Percentiles rank a stretch among this genome's conserved stretches.
These are phyloP conservation scores for Eremophila alpestris DNA, from an alignment of 2,797 vertebrate species.

Conservation along the genomic window DNA sequence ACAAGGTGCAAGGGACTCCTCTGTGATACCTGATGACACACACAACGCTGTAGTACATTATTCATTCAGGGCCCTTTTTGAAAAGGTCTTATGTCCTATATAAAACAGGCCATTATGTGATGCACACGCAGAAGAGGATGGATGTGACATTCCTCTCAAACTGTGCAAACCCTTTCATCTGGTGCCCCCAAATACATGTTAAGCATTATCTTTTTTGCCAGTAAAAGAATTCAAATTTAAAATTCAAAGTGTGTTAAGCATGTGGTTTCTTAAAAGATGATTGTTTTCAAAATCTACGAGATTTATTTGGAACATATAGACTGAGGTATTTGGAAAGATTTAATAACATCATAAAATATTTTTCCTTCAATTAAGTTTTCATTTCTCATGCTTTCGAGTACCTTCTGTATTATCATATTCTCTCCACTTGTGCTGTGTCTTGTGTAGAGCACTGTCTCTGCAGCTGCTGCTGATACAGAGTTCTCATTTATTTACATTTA, in stretches of 20 bases:
- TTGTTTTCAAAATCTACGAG: not conserved
- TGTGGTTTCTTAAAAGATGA: not conserved
- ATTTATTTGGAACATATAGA: not conserved
- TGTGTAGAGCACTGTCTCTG: not conserved
- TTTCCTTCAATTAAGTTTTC: not conserved
- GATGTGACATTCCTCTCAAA: slow-evolving; percentile 52
- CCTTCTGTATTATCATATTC: not conserved
- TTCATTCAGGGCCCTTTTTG: slow-evolving; percentile 51
- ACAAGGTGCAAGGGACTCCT: slow-evolving; percentile 19
- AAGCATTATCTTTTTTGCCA: not conserved
- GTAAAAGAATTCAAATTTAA: not conserved
- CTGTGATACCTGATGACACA: slow-evolving; percentile 42
- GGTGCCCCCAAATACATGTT: not conserved
- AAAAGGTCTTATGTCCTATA: slow-evolving; percentile 65
- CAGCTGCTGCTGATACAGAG: not conserved
- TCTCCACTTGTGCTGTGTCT: not conserved
- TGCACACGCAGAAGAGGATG: slow-evolving; percentile 62
- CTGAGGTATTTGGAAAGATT: not conserved
- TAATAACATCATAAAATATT: not conserved
- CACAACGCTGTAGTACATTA: slow-evolving; percentile 56
- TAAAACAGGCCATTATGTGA: slow-evolving; percentile 62
- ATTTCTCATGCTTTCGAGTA: not conserved
- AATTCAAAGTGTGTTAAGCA: not conserved
- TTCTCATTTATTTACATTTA: slow-evolving; percentile 22
- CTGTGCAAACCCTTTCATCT: slow-evolving; percentile 28